Evolutionary conservation across 2,888 invertebrate genomes (phyloP), one percentile per base, ranked within the genome.

Genomic region (Coronaproctus castanopsis): DNA sequence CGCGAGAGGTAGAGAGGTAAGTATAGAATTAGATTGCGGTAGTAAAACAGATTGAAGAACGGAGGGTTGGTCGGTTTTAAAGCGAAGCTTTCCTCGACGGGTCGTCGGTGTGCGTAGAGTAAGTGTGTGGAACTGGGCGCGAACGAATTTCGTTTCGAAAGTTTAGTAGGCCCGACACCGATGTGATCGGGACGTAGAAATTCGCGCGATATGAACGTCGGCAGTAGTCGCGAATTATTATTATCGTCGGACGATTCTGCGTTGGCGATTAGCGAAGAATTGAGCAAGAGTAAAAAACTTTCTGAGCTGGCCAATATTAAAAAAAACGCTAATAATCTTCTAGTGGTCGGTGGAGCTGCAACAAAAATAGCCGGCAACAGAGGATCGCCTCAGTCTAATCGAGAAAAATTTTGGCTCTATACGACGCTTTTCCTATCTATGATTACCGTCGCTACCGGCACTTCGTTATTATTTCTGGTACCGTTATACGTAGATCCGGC

Each of bases 171-270:
- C 36, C 36, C 36, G 36, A 36, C 14, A 14, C 36, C 36, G 36
- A 36, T 36, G 36, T 36, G 36, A 36, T 36, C 36, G 36, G 36
- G 36, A 5, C 8, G 14, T 8, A 14, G 36, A n/a, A n/a, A n/a
- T 36, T 5, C 36, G 14, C 36, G 36, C 36, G 36, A 36, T 36
- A 36, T 36, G 36, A 36, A 36, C 36, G 14, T 8, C 36, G 36
- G 81, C 76, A 81, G 82, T 77, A 83, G 82, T 77, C 83, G 82
- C 77, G 82, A 82, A 72, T 82, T 83, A 77, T 78, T 82, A 75
- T 79, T 83, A n/a, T n/a, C n/a, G n/a, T n/a, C n/a, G 76, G 80
- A 82, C 73, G 82, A 82, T 73, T 80, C 81, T 73, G 81, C 81
- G 76, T 81, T 36, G 5, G 36, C 14, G 5, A 5, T 8, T 5